A percentile compares a stretch with the other conserved stretches of the same genome.
These are phyloP conservation scores for Sternarchorhynchus goeldii DNA, from an alignment of 2,797 vertebrate species.

Conservation along the genomic window DNA sequence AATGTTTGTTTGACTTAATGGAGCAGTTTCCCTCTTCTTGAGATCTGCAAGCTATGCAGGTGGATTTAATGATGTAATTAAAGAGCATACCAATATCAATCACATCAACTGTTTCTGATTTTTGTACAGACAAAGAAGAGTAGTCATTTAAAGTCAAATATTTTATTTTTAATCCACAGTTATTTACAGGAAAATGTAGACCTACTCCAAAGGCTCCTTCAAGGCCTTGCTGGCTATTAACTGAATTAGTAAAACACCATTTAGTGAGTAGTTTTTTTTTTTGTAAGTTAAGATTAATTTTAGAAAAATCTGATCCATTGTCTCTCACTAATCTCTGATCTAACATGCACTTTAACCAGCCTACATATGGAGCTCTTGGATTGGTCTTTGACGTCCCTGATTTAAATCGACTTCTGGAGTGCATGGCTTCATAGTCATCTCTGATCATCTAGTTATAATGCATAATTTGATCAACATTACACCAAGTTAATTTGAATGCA, in stretches of 20 bases:
- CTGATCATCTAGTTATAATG: background rate
- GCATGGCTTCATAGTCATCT: constrained; percentile 30
- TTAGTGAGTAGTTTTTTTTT: background rate
- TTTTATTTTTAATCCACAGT: constrained; percentile 60
- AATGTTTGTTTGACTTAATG: constrained; percentile 1
- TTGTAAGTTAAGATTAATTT: background rate
- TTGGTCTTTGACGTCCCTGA: constrained; percentile 33
- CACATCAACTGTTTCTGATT: constrained; percentile 15
- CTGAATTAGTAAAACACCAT: background rate
- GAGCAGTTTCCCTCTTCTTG: background rate
- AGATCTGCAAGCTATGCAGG: background rate
- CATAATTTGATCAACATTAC: constrained; percentile 21
- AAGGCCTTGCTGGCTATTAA: background rate
- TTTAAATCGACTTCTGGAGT: constrained; percentile 19
- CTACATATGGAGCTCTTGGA: constrained; percentile 20
- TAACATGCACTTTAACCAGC: constrained; percentile 38
- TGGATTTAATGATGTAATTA: background rate
- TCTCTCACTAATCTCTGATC: constrained; percentile 8
- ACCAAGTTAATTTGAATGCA: constrained; percentile 38
- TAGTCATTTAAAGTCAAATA: constrained; percentile 40
- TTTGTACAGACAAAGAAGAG: constrained; percentile 27
- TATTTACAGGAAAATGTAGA: constrained; percentile 13
- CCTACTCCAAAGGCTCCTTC: background rate
- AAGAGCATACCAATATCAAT: no score
- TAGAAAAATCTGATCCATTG: constrained; percentile 13